Base-by-base conservation (phyloP, 2,797 vertebrate species). In the Hyperoplus lanceolatus region DNA sequence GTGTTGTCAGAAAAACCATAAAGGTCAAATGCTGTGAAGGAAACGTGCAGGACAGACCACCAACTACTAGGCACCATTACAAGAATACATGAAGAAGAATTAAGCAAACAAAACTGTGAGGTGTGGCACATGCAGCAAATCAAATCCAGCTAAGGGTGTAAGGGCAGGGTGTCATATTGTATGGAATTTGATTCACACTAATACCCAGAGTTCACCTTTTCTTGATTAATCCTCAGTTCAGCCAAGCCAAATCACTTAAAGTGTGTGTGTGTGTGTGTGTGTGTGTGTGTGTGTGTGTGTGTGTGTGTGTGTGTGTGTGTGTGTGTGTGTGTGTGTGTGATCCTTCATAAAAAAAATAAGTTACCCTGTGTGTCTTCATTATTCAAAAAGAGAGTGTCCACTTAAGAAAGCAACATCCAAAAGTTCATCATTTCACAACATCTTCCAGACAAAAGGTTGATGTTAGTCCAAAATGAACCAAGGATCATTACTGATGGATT, bases 301-400 rank as follows among this genome's bases (percentile, higher is more conserved):
- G 29, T 29, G 29, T 29, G 29, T 29, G 29, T 29, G 29, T 3
- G 29, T 29, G 29, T 29, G 29, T 29, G 29, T 29, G 29, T 29
- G 29, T 29, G 29, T 29, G 29, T 29, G 29, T 29, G 1, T 29
- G 21, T 29, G 29, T 29, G 29, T 29, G 29, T 29, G 21, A 29
- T 67, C 18, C 18, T 13, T 70, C 54, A 62, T 45, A 29, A 3
- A 56, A 56, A 57, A 77, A 76, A 82, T 41, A 46, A 49, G 61
- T 81, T 71, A 83, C 79, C 82, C 75, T 86, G 74, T 76, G 57
- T 78, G 57, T 80, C 70, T 55, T 75, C 45, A 73, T 73, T 69
- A 36, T 74, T 83, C 18, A 79, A 61, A 82, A 70, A 55, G 63
- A 29, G 45, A 82, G 57, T 46, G 54, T 75, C 41, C 45, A 8